Evolutionary conservation across 2,888 invertebrate species (phyloP).

Genomic region (Hyposoter dolosus): DNA sequence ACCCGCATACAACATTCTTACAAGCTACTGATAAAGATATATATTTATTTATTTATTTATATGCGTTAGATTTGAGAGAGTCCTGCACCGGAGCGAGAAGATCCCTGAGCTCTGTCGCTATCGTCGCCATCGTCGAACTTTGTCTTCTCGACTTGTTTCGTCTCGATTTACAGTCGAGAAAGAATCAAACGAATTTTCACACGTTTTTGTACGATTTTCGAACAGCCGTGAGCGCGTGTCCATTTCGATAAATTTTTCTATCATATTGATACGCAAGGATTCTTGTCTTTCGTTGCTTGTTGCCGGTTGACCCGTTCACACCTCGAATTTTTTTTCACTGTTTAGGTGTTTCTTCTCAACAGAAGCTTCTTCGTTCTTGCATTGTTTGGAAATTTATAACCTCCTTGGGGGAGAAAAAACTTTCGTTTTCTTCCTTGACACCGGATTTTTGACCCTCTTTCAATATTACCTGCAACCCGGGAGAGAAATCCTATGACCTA

Average conservation of each 20-base stretch:
- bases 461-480: constrained; percentile 67
- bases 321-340: constrained; percentile 18
- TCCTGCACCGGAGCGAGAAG: constrained; percentile 17
- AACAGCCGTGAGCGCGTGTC: constrained; percentile 35
- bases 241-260: constrained; percentile 48
- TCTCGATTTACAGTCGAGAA: not conserved
- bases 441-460: constrained; percentile 72
- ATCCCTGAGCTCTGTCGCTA: constrained; percentile 22
- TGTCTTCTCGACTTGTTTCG: constrained; percentile 6
- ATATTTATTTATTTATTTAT: constrained; percentile 21
- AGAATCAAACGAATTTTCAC: not conserved
- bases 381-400: constrained; percentile 80
- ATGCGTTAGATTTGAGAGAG: not conserved
- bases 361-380: constrained; percentile 65
- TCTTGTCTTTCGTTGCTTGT: not conserved
- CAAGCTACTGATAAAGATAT: not conserved
- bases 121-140: constrained; percentile 23
- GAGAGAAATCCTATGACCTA: constrained; percentile 23
- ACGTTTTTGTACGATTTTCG: not conserved
- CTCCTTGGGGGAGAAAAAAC: constrained; percentile 64
- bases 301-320: constrained; percentile 16
- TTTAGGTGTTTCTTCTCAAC: constrained; percentile 12
- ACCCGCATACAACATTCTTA: constrained; percentile 60
- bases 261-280: constrained; percentile 24
- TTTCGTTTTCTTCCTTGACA: constrained; percentile 69